Conservation (phyloP, 64 coral and sea anemone genomes). For the Platygyra sinensis region DNA sequence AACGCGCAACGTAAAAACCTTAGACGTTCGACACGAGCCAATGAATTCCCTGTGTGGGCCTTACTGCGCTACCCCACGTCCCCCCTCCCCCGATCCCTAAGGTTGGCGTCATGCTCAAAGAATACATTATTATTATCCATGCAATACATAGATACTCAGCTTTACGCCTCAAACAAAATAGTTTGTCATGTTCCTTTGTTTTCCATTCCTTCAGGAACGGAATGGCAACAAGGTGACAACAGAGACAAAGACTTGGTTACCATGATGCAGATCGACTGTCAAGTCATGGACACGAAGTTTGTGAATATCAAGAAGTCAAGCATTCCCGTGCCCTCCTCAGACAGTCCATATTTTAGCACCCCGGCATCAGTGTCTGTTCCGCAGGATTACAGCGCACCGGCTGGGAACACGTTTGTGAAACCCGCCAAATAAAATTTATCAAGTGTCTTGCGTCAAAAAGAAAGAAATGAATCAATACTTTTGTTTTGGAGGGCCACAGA, state of each 20-base stretch:
- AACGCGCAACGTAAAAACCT: too few species aligned
- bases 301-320: slow-evolving; percentile 93
- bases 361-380: slow-evolving; percentile 42
- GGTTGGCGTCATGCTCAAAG: too few species aligned
- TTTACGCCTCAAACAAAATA: too few species aligned
- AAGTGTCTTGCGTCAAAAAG: not conserved
- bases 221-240: not conserved
- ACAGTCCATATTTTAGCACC: slow-evolving; percentile 48
- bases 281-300: slow-evolving; percentile 91
- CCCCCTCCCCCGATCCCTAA: too few species aligned
- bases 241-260: slow-evolving; percentile 75
- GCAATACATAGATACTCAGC: too few species aligned
- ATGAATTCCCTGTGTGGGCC: too few species aligned
- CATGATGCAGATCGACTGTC: slow-evolving; percentile 98
- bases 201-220: slow-evolving; percentile 2
- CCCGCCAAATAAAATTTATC: slow-evolving; percentile 1
- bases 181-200: not conserved
- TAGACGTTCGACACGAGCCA: too few species aligned
- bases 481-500: not conserved
- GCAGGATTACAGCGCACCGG: slow-evolving; percentile 7
- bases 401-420: slow-evolving; percentile 28
- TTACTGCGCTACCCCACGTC: too few species aligned
- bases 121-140: too few species aligned
- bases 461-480: not conserved
- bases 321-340: slow-evolving; percentile 73